These are phyloP conservation scores for Drosophila pseudotakahashii DNA, from an alignment of 2,888 invertebrate genomes.

Conservation along the genomic window DNA sequence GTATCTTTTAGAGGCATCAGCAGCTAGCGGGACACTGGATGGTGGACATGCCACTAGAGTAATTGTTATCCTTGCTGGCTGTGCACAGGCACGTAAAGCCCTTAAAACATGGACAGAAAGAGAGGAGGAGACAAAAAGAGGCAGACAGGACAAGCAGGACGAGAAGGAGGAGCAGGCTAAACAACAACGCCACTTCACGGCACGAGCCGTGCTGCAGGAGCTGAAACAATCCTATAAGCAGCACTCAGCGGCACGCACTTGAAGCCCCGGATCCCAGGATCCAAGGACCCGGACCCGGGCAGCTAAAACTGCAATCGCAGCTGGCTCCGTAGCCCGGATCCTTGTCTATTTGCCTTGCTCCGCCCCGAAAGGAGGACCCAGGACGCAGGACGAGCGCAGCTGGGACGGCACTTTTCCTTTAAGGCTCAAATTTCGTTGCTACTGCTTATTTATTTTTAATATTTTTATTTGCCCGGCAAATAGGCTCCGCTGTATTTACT, in stretches of 20 bases:
- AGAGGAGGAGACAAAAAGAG: not conserved
- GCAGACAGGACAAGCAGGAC: conserved; percentile 5
- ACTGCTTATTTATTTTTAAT: conserved; percentile 67
- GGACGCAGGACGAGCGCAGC: not conserved
- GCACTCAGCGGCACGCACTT: conserved; percentile 76
- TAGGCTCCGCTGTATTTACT: conserved; percentile 39
- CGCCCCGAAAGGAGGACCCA: not conserved
- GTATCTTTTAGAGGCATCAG: conserved; percentile 12
- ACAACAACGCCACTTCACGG: conserved; percentile 65
- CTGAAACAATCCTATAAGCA: conserved; percentile 63
- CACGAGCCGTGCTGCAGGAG: conserved; percentile 43
- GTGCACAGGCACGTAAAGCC: conserved; percentile 77
- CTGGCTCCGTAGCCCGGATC: conserved; percentile 23
- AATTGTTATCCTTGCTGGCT: conserved; percentile 80
- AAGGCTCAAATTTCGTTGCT: conserved; percentile 42
- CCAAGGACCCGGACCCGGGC: conserved; percentile 33
- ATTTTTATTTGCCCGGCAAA: conserved; percentile 68
- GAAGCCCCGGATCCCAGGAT: conserved; percentile 22
- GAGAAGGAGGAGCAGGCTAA: conserved; percentile 32
- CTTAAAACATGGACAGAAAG: conserved; percentile 39
- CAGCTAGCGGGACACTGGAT: conserved; percentile 19
- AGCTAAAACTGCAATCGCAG: conserved; percentile 72
- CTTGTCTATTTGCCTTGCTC: conserved; percentile 27
- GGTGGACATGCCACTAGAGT: conserved; percentile 65
- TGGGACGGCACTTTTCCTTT: conserved; percentile 5